Base-by-base conservation (phyloP, 1,140 invertebrate species). In the Diorhabda carinulata region DNA sequence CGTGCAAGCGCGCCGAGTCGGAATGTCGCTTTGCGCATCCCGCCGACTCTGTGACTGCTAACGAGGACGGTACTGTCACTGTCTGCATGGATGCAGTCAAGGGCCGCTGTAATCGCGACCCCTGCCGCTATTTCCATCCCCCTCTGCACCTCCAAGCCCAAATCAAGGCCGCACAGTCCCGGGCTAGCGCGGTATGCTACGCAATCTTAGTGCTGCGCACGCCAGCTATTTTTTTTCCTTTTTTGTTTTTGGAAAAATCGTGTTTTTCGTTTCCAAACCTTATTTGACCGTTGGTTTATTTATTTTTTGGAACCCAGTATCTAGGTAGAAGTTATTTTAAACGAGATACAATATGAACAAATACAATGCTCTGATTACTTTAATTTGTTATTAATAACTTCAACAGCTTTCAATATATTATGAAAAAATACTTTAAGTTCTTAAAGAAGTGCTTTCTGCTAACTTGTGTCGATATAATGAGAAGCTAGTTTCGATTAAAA, bases 1-100 rank as follows among this genome's bases (percentile, higher is more conserved):
- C 92, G 87, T 98, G 96, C 89, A 95, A 95, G 88, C 92, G 95
- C 84, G 89, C 93, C 81, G 93, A 96, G 87, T 90, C 90, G 81
- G 95, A 97, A 88, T 98, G 96, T 90, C 93, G 94, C 87, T 97
- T 94, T 90, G 95, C 96, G 85, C 96, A 98, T 89, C 95, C 95
- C 86, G 91, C 94, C 85, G 92, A 95, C 85, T 90, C 92, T 86
- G 92, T 94, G 87, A 92, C 87, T 84, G 91, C 93, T 87, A 92
- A 92, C 86, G 92, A 94, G 86, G 94, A 96, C 89, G 94, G 94
- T 89, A 92, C 91, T 87, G 92, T 97, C 87, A 97, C 94, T 87
- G 95, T 97, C 88, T 97, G 95, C 93, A 97, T 97, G 94, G 95
- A 97, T 89, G 94, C 94, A 88, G 92, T 97, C 88, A 97, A 96